Evolutionary conservation across 2,113 vertebrate species (phyloP).

Genomic region (Asarcornis scutulata): DNA sequence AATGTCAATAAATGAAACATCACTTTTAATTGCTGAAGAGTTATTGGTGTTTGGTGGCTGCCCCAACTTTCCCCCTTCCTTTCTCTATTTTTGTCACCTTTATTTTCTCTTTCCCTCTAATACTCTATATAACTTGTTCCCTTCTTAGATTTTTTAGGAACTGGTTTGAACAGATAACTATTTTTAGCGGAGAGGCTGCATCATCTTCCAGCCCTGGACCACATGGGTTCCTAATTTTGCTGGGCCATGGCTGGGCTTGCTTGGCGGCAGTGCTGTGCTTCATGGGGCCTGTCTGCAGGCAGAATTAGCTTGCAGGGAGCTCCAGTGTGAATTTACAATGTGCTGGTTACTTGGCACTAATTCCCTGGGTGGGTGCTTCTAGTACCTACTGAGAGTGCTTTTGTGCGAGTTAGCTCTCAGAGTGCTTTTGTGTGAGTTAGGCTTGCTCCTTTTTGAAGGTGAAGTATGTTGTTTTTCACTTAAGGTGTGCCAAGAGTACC

Average conservation of each 20-base stretch:
- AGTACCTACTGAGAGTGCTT: background rate
- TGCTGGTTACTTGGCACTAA: background rate
- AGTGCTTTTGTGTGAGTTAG: background rate
- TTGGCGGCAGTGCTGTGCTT: background rate
- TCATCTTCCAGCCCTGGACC: background rate
- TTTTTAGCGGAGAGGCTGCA: background rate
- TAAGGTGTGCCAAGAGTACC: background rate
- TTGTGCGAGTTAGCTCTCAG: background rate
- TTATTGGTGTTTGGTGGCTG: background rate
- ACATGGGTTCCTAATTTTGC: background rate
- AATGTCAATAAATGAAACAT: constrained; percentile 2
- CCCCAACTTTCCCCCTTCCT: background rate
- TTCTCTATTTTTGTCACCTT: background rate
- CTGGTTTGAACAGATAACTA: background rate
- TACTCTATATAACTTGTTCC: background rate
- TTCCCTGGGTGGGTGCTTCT: background rate
- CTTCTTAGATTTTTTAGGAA: background rate
- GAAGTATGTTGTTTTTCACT: background rate
- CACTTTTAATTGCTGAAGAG: background rate
- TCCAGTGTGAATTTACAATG: background rate
- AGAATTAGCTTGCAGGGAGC: background rate
- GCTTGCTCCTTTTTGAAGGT: background rate
- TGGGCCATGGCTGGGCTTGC: background rate
- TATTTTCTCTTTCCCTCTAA: background rate
- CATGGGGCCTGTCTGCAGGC: background rate